Evolutionary conservation across 2,113 vertebrate genomes (phyloP).

Genomic region (Myodes glareolus): DNA sequence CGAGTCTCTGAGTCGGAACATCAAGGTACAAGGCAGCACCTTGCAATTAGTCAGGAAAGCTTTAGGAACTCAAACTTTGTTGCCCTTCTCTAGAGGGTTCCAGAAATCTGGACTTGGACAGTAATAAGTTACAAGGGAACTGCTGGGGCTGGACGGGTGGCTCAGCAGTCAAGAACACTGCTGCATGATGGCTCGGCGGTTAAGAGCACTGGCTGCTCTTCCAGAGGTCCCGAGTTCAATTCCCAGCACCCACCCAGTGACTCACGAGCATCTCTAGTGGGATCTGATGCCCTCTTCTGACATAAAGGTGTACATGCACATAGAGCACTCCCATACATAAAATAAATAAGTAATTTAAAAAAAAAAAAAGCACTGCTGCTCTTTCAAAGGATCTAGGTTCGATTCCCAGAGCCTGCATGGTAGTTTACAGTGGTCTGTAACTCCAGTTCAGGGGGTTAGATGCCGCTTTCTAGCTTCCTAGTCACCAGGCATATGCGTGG

Average conservation of each 20-base stretch:
- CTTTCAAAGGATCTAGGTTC: not conserved
- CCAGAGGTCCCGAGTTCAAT: not conserved
- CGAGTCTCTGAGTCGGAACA: conserved; percentile 4
- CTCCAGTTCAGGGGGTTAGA: not conserved
- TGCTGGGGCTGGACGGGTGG: conserved; percentile 86
- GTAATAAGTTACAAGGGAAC: conserved; percentile 75
- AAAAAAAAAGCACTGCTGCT: not conserved
- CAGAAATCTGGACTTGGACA: conserved; percentile 77
- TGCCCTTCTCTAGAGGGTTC: conserved; percentile 84
- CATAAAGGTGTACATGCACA: not conserved
- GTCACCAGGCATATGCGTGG: not conserved
- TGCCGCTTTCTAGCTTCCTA: not conserved
- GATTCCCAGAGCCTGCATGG: not conserved
- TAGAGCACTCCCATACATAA: not conserved
- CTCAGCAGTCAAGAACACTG: not conserved
- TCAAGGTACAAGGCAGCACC: not conserved
- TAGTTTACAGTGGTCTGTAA: not conserved
- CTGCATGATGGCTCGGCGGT: not conserved
- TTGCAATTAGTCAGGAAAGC: conserved; percentile 65
- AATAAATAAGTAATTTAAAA: not conserved
- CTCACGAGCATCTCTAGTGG: not conserved
- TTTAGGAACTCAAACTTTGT: conserved; percentile 86
- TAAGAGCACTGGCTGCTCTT: not conserved
- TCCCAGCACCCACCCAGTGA: not conserved
- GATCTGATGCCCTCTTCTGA: not conserved